Conservation (phyloP, 1,140 invertebrate species). For the Drosophila tristis region DNA sequence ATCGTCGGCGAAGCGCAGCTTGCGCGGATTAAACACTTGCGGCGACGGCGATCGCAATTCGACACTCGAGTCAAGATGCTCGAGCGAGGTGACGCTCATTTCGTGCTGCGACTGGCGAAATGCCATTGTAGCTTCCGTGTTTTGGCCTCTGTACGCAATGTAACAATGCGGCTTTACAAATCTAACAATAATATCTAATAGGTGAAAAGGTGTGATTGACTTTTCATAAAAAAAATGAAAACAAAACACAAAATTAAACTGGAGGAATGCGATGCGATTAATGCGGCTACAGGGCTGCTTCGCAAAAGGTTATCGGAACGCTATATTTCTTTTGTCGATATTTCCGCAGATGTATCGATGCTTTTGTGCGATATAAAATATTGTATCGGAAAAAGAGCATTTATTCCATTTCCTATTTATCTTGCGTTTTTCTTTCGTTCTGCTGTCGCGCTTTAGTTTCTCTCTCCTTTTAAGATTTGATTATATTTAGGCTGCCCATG, state of each 20-base stretch:
- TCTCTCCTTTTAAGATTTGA: too few species aligned
- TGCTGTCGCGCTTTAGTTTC: too few species aligned
- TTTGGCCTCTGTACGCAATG: constrained; percentile 5
- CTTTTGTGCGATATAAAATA: too few species aligned
- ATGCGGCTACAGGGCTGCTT: constrained; percentile 24
- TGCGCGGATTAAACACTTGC: constrained; percentile 70
- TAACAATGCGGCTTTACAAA: constrained; percentile 4
- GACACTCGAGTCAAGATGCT: constrained; percentile 59
- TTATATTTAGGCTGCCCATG: too few species aligned
- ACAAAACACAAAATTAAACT: constrained; percentile 64
- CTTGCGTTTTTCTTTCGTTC: too few species aligned
- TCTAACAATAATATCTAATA: constrained; percentile 7
- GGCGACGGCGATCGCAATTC: constrained; percentile 74
- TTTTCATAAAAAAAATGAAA: constrained; percentile 55
- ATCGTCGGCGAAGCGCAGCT: constrained; percentile 73
- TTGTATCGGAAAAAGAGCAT: too few species aligned
- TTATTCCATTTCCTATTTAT: too few species aligned
- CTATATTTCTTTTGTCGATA: not conserved
- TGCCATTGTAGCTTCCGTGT: constrained; percentile 44
- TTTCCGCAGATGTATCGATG: too few species aligned
- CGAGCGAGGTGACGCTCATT: constrained; percentile 63
- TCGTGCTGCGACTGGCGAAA: constrained; percentile 73
- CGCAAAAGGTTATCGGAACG: not conserved
- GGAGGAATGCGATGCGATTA: constrained; percentile 47
- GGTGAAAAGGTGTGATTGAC: not conserved